These are phyloP conservation scores for Drosophila funebris DNA, from an alignment of 1,140 invertebrate species.

Conservation along the genomic window DNA sequence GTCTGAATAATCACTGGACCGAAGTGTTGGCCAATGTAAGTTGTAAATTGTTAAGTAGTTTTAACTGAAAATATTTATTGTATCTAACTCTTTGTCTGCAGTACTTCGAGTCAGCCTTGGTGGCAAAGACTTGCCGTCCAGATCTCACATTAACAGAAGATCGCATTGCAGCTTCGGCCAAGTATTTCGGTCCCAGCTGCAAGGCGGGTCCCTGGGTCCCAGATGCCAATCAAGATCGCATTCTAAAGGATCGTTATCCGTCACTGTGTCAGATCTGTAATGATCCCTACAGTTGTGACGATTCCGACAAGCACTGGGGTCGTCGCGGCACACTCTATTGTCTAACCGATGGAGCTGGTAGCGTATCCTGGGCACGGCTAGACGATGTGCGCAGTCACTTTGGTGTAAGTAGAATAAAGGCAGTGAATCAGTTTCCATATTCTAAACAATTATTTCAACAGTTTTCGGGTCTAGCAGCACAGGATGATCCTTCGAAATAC, in stretches of 20 bases:
- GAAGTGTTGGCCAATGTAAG: slow-evolving; percentile 88
- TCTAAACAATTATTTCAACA: slow-evolving; percentile 15
- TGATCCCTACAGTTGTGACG: slow-evolving; percentile 86
- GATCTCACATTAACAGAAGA: slow-evolving; percentile 89
- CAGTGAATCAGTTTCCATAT: background rate
- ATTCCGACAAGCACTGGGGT: slow-evolving; percentile 91
- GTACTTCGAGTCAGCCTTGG: slow-evolving; percentile 90
- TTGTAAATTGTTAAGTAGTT: background rate
- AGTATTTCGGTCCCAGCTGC: slow-evolving; percentile 90
- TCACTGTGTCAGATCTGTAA: slow-evolving; percentile 90
- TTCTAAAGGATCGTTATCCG: slow-evolving; percentile 88
- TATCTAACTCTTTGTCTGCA: slow-evolving; percentile 64
- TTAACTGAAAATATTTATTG: background rate
- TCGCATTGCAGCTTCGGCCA: slow-evolving; percentile 87
- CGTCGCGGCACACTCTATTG: slow-evolving; percentile 91
- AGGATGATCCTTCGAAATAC: slow-evolving; percentile 85
- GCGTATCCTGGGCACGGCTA: slow-evolving; percentile 91
- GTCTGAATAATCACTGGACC: slow-evolving; percentile 87
- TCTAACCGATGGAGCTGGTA: slow-evolving; percentile 89
- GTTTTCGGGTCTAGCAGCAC: slow-evolving; percentile 70
- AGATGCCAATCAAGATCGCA: slow-evolving; percentile 86
- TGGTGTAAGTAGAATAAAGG: slow-evolving; percentile 84
- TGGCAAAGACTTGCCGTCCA: slow-evolving; percentile 87
- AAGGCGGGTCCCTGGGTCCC: slow-evolving; percentile 92
- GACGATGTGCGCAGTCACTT: slow-evolving; percentile 88